Evolutionary conservation across 2,113 vertebrate genomes (phyloP), one percentile per base, ranked within the genome.

Genomic region (Shinisaurus crocodilurus): DNA sequence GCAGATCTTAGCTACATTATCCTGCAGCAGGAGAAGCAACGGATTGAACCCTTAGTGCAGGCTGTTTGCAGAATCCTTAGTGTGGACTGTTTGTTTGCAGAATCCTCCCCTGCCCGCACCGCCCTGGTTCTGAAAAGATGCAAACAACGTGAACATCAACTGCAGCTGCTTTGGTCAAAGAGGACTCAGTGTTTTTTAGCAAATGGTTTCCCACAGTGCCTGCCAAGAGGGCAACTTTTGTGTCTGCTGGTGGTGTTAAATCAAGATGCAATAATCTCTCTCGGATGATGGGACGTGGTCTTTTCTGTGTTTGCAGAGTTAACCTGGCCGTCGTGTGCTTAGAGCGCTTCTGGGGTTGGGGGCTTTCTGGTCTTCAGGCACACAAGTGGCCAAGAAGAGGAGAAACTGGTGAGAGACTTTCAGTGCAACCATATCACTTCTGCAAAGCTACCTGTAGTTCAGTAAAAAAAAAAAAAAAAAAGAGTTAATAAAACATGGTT

Each of bases 141-240:
- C 45, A 13, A 57, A 0, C 0, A 0, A 79, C 12, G 45, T 57
- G 9, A 84, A 6, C 81, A 63, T 2, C 48, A 45, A 0, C 43
- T 1, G 1, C 0, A 76, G 43, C 0, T 0, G 43, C 76, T 80
- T 13, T 20, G 18, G 6, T 40, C 69, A 45, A 20, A 69, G 50
- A 37, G 6, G 0, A 4, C n/a, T 5, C 9, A 76, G 34, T 83
- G 2, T 92, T 88, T 32, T 88, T 8, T 0, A 57, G 0, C 34
- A 43, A 18, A 34, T 9, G 1, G 32, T 12, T 34, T 3, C 84
- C 3, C 25, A 82, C 57, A 8, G 0, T 29, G 54, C 7, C 72
- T 40, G 67, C 3, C 77, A 15, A n/a, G 45, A 88, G n/a, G 25
- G 23, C 6, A 23, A 3, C 54, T 6, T 40, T 45, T 27, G 15